A percentile compares a stretch with the other conserved stretches of the same genome.
phyloP scores from a whole-genome alignment of 2,797 vertebrate species.

The Coilia nasus region DNA sequence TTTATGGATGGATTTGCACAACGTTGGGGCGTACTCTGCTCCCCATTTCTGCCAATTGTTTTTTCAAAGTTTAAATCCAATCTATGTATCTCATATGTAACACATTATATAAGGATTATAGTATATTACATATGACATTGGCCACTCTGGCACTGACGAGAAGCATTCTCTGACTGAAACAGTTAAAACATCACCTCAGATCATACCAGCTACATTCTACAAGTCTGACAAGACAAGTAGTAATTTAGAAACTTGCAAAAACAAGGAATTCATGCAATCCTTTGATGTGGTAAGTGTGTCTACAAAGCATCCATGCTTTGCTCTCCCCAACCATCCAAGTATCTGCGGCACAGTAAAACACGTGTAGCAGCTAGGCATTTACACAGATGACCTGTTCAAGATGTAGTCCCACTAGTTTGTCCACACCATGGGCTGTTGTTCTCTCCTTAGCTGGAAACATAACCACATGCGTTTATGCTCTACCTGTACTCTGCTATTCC shows the following conservation, averaged over 20 bases:
- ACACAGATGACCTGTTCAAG: background rate
- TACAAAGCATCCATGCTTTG: too few species aligned
- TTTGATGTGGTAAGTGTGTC: too few species aligned
- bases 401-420: background rate
- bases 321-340: too few species aligned
- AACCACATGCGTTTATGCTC: background rate
- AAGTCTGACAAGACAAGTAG: too few species aligned
- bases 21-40: background rate
- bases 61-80: background rate
- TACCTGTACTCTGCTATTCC: background rate
- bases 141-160: too few species aligned
- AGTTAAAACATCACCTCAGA: too few species aligned
- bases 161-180: too few species aligned
- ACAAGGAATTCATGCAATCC: too few species aligned
- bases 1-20: background rate
- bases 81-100: background rate
- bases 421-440: background rate
- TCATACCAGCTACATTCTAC: too few species aligned
- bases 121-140: too few species aligned
- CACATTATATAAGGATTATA: too few species aligned
- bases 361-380: background rate
- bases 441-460: background rate
- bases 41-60: background rate
- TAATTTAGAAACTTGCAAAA: too few species aligned
- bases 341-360: background rate